Evolutionary conservation across 2,797 vertebrate genomes (phyloP).

Genomic region (Lutra lutra): DNA sequence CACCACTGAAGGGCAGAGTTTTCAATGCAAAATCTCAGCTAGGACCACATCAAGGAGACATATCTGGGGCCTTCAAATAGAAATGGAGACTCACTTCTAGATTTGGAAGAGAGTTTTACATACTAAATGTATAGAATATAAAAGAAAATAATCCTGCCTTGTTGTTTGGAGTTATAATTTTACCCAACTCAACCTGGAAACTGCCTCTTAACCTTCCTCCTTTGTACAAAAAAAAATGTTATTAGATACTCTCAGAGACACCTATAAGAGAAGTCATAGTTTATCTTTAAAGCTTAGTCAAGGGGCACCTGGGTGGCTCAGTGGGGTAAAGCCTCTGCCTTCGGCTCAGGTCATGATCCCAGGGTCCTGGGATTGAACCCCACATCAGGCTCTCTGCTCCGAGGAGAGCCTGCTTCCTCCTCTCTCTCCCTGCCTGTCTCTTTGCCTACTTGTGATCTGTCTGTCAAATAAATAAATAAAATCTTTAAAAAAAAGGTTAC

Average conservation of each 20-base stretch:
- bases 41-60: background rate
- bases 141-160: background rate
- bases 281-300: background rate
- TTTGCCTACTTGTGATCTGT: too few relatives aligned
- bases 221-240: slow-evolving; percentile 27
- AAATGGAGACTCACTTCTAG: background rate
- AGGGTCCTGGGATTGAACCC: too few relatives aligned
- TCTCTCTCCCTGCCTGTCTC: too few relatives aligned
- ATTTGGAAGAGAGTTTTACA: background rate
- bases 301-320: too few relatives aligned
- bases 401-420: too few relatives aligned
- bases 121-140: background rate
- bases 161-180: background rate
- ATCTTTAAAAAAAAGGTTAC: background rate
- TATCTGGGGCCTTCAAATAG: background rate
- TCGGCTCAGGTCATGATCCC: too few relatives aligned
- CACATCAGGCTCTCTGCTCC: too few relatives aligned
- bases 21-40: background rate
- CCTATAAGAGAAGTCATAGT: background rate
- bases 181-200: background rate
- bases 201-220: background rate
- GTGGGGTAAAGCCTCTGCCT: too few relatives aligned
- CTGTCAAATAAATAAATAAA: too few relatives aligned
- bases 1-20: background rate
- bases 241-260: background rate